Conservation (phyloP, 2,888 invertebrate species). For the Euphydryas editha region DNA sequence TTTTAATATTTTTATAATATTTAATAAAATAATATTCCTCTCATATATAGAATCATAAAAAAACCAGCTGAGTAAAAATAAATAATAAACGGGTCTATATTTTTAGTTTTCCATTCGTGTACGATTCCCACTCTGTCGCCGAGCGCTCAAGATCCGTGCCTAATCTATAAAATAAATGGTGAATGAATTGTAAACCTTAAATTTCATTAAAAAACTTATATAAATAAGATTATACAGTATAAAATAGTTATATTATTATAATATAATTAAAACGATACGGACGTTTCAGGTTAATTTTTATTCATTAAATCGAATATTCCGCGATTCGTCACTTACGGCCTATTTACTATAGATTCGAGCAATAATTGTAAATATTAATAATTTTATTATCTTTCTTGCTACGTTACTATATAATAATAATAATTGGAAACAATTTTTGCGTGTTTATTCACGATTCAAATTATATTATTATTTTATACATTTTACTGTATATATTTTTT, state of each 20-base stretch:
- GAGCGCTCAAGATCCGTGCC: too few species aligned
- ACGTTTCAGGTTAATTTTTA: neutral
- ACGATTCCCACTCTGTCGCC: too few species aligned
- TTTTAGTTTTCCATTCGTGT: too few species aligned
- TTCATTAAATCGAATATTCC: constrained; percentile 11
- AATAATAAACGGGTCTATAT: too few species aligned
- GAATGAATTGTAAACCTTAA: neutral
- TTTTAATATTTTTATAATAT: too few species aligned
- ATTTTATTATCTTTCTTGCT: constrained; percentile 22
- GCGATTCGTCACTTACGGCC: constrained; percentile 49
- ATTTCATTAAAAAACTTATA: neutral
- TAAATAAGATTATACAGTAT: constrained; percentile 3
- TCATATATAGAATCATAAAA: too few species aligned
- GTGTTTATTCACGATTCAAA: constrained; percentile 13
- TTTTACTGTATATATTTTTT: neutral
- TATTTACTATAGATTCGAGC: constrained; percentile 50
- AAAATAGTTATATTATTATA: constrained; percentile 23
- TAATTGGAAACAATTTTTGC: constrained; percentile 3
- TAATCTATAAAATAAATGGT: neutral
- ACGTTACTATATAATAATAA: constrained; percentile 12
- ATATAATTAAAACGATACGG: constrained; percentile 1
- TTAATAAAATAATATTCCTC: too few species aligned
- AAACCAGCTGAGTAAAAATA: too few species aligned
- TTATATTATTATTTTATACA: too few species aligned
- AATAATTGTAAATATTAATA: constrained; percentile 60